Evolutionary conservation across 2,113 vertebrate species (phyloP).

Genomic region (Clinocottus analis): DNA sequence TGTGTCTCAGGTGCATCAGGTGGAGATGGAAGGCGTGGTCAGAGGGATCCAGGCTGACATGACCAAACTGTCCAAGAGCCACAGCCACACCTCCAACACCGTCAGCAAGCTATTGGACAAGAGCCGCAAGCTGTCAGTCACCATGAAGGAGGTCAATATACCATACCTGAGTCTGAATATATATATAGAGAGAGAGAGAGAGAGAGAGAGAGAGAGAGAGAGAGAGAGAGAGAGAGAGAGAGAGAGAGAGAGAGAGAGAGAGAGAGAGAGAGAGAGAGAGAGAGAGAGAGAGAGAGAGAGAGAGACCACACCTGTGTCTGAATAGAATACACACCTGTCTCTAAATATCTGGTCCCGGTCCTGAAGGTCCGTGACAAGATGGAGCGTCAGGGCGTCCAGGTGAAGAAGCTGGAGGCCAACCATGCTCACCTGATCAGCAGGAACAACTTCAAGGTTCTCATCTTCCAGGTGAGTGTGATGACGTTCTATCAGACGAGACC

Average conservation of each 20-base stretch:
- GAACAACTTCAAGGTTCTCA: slow-evolving; percentile 96
- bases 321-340: neutral
- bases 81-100: slow-evolving; percentile 90
- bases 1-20: slow-evolving; percentile 83
- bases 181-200: no score
- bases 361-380: slow-evolving; percentile 85
- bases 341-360: neutral
- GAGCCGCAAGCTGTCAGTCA: slow-evolving; percentile 93
- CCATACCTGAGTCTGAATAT: no score
- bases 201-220: no score
- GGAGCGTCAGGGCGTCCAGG: slow-evolving; percentile 91
- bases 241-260: no score
- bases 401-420: slow-evolving; percentile 92
- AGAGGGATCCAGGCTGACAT: slow-evolving; percentile 92
- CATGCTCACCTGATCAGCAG: slow-evolving; percentile 91
- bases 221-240: no score
- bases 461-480: slow-evolving; percentile 90
- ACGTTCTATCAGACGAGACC: neutral
- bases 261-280: no score
- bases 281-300: no score
- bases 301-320: no score
- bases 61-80: slow-evolving; percentile 91
- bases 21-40: slow-evolving; percentile 91
- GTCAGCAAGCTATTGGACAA: slow-evolving; percentile 97
- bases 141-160: slow-evolving; percentile 88